A percentile compares a stretch with the other conserved stretches of the same genome.
Conservation (phyloP, 2,113 vertebrate genomes). For the Pseudorectes ferrugineus region DNA sequence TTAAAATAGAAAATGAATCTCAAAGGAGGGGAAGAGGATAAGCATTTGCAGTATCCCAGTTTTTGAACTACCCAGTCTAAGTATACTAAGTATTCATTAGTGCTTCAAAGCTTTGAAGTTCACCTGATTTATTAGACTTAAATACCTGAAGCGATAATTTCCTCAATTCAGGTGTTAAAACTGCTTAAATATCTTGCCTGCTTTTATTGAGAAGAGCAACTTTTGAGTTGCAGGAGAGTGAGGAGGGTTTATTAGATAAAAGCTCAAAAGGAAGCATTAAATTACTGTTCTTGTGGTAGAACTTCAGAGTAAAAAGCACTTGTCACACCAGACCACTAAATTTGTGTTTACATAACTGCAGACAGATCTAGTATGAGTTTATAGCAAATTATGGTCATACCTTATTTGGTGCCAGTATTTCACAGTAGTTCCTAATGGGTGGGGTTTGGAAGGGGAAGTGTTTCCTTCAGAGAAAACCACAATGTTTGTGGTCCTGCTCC, state of each 20-base stretch:
- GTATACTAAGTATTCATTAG: background rate
- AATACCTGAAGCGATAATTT: background rate
- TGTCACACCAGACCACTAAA: background rate
- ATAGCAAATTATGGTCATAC: background rate
- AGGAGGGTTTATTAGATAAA: background rate
- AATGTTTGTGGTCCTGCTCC: background rate
- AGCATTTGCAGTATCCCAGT: background rate
- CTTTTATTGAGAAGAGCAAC: background rate
- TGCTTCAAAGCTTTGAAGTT: background rate
- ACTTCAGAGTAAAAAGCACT: background rate
- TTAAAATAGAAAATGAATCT: background rate
- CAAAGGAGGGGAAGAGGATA: background rate
- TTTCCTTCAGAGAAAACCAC: background rate
- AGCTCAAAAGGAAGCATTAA: background rate
- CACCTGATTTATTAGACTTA: background rate
- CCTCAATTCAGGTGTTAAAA: background rate
- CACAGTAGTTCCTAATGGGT: background rate
- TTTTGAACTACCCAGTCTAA: background rate
- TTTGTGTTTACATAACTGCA: background rate
- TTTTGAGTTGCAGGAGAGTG: background rate
- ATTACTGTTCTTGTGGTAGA: background rate
- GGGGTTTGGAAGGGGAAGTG: background rate
- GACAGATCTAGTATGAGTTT: background rate
- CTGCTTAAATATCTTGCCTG: background rate
- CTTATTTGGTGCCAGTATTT: background rate